Evolutionary conservation across 1,140 invertebrate genomes (phyloP), one percentile per base, ranked within the genome.

Genomic region (Diachasma alloeum): DNA sequence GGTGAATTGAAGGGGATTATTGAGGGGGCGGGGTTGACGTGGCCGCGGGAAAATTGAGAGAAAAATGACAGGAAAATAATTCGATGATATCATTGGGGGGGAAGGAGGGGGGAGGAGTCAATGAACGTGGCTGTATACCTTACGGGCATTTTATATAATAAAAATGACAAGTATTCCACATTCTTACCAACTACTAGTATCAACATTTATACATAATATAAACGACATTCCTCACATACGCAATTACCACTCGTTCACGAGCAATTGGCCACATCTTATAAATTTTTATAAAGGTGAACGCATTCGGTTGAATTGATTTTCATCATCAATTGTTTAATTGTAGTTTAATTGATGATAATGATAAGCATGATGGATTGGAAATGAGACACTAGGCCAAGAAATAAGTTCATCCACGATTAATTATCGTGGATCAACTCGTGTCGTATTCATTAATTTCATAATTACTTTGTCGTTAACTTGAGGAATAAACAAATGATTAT

Each of bases 121-220:
- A 44, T 66, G 66, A 31, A 70, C 26, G 53, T 56, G 63, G 46
- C 22, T 72, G 70, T 76, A 67, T 75, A 77, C 48, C 48, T 53
- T 53, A 53, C 48, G 46, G 72, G 56, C 42, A 77, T 72, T 68
- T 56, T 42, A 74, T 63, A 67, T 73, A 84, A 86, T 80, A 79
- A 81, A 81, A 78, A 82, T 84, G 83, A 87, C 85, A 86, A 86
- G 83, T 86, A 86, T 86, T 85, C 83, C 84, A 87, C 83, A 86
- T 85, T 83, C 76, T 83, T 87, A 87, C 79, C 81, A 83, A 85
- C 80, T 74, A 68, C 63, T 86, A 88, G 72, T 90, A 90, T 89
- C 82, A 86, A 89, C 87, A 90, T 90, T 90, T 89, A 90, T 89
- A 90, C 88, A 90, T 83, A 87, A 86, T 81, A 86, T 70, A 77